A percentile compares a stretch with the other conserved stretches of the same genome.
phyloP scores from a whole-genome alignment of 2,888 invertebrate genomes.

The Gymnosoma rotundatum region DNA sequence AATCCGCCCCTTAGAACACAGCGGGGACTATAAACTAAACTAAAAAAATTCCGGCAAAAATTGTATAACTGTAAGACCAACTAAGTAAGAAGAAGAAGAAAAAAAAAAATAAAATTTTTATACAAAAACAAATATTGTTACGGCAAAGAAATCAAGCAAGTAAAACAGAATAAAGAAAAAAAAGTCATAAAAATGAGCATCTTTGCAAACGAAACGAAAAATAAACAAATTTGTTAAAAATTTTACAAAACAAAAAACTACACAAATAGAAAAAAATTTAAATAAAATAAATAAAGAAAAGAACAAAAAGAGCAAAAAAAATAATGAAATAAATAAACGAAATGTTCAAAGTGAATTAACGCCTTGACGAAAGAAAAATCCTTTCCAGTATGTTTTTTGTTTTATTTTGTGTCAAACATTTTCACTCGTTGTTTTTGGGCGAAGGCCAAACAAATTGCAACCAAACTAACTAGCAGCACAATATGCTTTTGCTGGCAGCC shows the following conservation, averaged over 20 bases:
- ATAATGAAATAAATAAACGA: slow-evolving; percentile 66
- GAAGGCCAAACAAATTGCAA: slow-evolving; percentile 63
- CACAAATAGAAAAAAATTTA: neutral
- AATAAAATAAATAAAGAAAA: slow-evolving; percentile 19
- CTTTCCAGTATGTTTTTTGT: slow-evolving; percentile 40
- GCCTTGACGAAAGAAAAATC: slow-evolving; percentile 70
- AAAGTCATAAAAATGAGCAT: slow-evolving; percentile 45
- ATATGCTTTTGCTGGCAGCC: slow-evolving; percentile 34
- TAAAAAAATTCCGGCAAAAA: neutral
- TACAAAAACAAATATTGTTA: slow-evolving; percentile 67
- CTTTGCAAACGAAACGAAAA: slow-evolving; percentile 53
- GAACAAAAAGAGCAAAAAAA: slow-evolving; percentile 17
- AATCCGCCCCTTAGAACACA: neutral
- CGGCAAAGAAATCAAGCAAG: slow-evolving; percentile 43
- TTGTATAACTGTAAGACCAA: slow-evolving; percentile 59
- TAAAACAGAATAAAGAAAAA: slow-evolving; percentile 38
- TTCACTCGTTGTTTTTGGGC: slow-evolving; percentile 55
- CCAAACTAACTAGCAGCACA: slow-evolving; percentile 48
- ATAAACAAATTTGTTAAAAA: slow-evolving; percentile 46
- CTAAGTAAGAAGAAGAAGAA: slow-evolving; percentile 28
- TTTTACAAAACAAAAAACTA: slow-evolving; percentile 3
- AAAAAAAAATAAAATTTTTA: slow-evolving; percentile 64
- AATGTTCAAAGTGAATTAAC: slow-evolving; percentile 70
- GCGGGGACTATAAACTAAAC: neutral
- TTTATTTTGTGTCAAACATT: neutral